Evolutionary conservation across 2,797 vertebrate species (phyloP).

Genomic region (Hybognathus amarus): DNA sequence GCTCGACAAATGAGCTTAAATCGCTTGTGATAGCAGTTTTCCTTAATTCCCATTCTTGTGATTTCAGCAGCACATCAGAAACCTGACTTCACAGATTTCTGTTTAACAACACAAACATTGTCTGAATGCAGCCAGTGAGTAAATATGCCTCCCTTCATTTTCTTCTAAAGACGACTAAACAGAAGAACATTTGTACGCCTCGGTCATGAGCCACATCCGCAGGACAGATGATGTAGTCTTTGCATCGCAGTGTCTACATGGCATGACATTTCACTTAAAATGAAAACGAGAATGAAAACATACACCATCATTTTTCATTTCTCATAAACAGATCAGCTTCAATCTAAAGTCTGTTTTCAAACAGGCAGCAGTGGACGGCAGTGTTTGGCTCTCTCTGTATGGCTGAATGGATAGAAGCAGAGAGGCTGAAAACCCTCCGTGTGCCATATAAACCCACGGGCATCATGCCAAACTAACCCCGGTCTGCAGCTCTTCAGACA

Average conservation of each 20-base stretch:
- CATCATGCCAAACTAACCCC: slow-evolving; percentile 15
- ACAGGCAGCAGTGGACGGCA: neutral
- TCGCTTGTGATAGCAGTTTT: slow-evolving; percentile 49
- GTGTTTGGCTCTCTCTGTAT: neutral
- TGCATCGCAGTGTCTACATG: slow-evolving; percentile 3
- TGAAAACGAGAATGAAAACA: neutral
- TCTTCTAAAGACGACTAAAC: slow-evolving; percentile 26
- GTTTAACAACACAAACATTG: slow-evolving; percentile 20
- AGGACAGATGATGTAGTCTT: neutral
- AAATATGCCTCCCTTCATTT: slow-evolving; percentile 33
- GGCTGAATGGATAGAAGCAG: slow-evolving; percentile 17
- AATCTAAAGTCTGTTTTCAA: neutral
- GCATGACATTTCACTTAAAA: slow-evolving; percentile 30
- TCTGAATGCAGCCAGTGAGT: slow-evolving; percentile 10
- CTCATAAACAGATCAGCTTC: neutral
- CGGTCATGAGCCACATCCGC: slow-evolving; percentile 21
- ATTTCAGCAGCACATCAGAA: slow-evolving; percentile 53
- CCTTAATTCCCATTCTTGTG: slow-evolving; percentile 41
- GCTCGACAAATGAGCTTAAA: slow-evolving; percentile 57
- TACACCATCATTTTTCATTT: neutral
- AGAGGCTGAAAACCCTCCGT: slow-evolving; percentile 24
- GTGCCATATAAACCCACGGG: slow-evolving; percentile 27
- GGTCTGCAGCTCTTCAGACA: neutral
- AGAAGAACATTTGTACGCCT: slow-evolving; percentile 25
- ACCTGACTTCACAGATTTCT: slow-evolving; percentile 41